phyloP scores from a whole-genome alignment of 2,888 invertebrate species.

The Shargacucullia verbasci region DNA sequence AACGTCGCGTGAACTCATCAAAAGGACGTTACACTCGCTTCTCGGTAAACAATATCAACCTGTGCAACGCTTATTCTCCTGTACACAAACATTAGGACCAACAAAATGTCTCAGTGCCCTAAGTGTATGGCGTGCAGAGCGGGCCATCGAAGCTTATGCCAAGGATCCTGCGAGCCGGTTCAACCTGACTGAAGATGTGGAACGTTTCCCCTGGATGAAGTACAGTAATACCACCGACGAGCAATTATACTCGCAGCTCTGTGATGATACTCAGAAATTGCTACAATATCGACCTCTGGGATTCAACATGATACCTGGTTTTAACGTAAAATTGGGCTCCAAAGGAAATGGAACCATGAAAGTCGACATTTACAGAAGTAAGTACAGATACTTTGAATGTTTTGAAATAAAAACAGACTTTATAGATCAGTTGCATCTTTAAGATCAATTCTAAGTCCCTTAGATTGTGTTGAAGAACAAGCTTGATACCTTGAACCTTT shows the following conservation, averaged over 20 bases:
- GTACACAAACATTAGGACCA: conserved; percentile 76
- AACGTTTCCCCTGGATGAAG: conserved; percentile 80
- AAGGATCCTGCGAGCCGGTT: conserved; percentile 50
- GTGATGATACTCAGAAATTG: conserved; percentile 83
- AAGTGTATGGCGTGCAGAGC: conserved; percentile 85
- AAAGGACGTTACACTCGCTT: conserved; percentile 58
- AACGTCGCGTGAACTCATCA: conserved; percentile 62
- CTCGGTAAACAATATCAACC: conserved; percentile 57
- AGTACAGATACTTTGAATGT: too few species aligned
- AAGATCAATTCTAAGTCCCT: too few species aligned
- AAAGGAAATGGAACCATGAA: conserved; percentile 84
- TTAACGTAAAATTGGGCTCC: conserved; percentile 85
- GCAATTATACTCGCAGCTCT: conserved; percentile 84
- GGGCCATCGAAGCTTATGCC: conserved; percentile 62
- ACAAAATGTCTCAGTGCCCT: conserved; percentile 89
- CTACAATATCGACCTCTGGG: conserved; percentile 85
- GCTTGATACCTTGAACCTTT: too few species aligned
- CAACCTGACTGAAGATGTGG: conserved; percentile 69
- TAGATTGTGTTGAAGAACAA: too few species aligned
- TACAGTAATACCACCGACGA: conserved; percentile 81
- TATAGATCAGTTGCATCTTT: not conserved
- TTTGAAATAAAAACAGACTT: too few species aligned
- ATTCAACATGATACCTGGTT: conserved; percentile 85
- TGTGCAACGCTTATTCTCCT: conserved; percentile 63
- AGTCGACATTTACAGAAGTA: conserved; percentile 86